phyloP scores from a whole-genome alignment of 2,113 vertebrate genomes.

The Tyto alba region DNA sequence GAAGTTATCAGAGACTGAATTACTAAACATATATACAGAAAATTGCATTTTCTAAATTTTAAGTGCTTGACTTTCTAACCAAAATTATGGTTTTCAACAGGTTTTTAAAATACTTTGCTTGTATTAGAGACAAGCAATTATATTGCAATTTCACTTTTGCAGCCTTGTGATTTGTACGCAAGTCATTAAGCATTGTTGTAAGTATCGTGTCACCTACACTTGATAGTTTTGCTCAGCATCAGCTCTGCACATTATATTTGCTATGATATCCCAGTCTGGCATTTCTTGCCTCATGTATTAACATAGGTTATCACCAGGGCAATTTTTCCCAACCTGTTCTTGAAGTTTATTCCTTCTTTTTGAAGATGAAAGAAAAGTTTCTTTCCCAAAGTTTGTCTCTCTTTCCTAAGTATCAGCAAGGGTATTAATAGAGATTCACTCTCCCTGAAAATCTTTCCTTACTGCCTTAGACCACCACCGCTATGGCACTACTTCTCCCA shows the following conservation, averaged over 20 bases:
- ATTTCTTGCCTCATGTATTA: not conserved
- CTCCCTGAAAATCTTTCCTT: not conserved
- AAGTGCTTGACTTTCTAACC: not conserved
- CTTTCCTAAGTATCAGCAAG: not conserved
- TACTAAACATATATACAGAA: not conserved
- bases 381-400: not conserved
- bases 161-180: not conserved
- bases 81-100: not conserved
- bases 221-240: not conserved
- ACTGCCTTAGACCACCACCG: not conserved
- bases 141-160: not conserved
- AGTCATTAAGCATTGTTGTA: not conserved
- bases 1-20: not conserved
- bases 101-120: not conserved
- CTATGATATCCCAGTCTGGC: not conserved
- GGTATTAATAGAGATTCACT: not conserved
- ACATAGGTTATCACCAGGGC: accelerated
- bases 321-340: not conserved
- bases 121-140: not conserved
- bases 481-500: not conserved
- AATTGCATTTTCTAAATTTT: not conserved
- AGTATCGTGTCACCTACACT: not conserved
- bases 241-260: not conserved
- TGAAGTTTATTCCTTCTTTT: not conserved
- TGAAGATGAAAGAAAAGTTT: not conserved